phyloP scores from a whole-genome alignment of 2,888 invertebrate species.

The Hoplodrina blanda region DNA sequence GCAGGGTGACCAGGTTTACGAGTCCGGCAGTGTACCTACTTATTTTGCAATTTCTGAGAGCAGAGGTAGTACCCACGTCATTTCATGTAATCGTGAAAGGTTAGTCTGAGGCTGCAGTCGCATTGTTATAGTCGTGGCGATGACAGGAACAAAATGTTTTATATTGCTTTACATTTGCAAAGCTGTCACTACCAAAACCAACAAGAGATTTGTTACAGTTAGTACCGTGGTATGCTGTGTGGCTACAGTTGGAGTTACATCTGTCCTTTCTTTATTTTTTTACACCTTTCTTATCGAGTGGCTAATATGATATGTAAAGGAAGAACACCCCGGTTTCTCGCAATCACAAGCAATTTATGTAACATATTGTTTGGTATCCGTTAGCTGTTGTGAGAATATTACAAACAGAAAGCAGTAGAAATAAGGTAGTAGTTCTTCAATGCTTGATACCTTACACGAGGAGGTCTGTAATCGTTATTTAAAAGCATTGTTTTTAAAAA shows the following conservation, averaged over 20 bases:
- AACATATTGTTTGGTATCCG: too few species aligned
- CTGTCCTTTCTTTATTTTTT: neutral
- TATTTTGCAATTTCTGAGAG: slow-evolving; percentile 10
- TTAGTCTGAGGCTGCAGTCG: slow-evolving; percentile 25
- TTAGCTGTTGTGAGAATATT: too few species aligned
- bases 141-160: slow-evolving; percentile 41
- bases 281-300: too few species aligned
- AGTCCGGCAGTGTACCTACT: neutral
- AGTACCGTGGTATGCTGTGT: neutral
- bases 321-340: too few species aligned
- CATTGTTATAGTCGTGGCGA: slow-evolving; percentile 20
- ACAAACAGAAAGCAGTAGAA: too few species aligned
- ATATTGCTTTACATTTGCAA: slow-evolving; percentile 43
- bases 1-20: neutral
- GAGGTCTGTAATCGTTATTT: neutral
- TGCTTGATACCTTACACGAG: neutral
- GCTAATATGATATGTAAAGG: too few species aligned
- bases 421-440: neutral
- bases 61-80: slow-evolving; percentile 16
- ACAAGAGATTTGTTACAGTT: slow-evolving; percentile 24
- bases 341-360: too few species aligned
- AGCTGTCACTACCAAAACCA: slow-evolving; percentile 33
- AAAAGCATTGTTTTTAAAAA: neutral
- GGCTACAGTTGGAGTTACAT: neutral
- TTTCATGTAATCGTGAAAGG: slow-evolving; percentile 45